Percentiles rank a stretch among this genome's conserved stretches.
Conservation (phyloP, 2,113 vertebrate genomes). For the Scortum barcoo region DNA sequence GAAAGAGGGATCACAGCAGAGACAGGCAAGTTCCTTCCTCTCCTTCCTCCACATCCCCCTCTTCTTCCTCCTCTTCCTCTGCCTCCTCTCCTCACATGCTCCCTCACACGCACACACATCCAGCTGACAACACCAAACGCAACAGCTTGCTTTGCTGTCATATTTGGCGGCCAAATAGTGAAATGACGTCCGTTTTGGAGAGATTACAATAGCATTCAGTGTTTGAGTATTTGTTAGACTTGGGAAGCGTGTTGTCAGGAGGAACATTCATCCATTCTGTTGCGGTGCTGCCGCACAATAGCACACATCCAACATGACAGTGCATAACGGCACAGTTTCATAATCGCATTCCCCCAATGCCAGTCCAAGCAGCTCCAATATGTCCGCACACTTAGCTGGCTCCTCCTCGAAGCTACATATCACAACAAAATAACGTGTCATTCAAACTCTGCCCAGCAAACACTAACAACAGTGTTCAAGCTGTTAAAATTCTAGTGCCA, state of each 20-base stretch:
- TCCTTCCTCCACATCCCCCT: neutral
- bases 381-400: constrained; percentile 45
- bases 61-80: neutral
- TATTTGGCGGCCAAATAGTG: neutral
- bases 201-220: constrained; percentile 37
- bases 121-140: constrained; percentile 15
- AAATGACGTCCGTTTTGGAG: constrained; percentile 35
- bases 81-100: constrained; percentile 18
- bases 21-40: constrained; percentile 83
- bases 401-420: constrained; percentile 55
- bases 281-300: constrained; percentile 40
- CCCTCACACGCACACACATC: constrained; percentile 21
- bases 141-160: constrained; percentile 62
- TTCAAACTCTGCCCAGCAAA: constrained; percentile 46
- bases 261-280: constrained; percentile 51
- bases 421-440: constrained; percentile 64
- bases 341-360: constrained; percentile 61
- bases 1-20: constrained; percentile 87
- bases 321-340: constrained; percentile 60
- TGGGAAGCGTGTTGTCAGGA: constrained; percentile 44
- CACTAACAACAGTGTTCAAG: constrained; percentile 58
- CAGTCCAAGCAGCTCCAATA: constrained; percentile 28
- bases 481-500: constrained; percentile 49
- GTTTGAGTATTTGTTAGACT: constrained; percentile 41
- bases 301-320: constrained; percentile 66